Evolutionary conservation across 2,797 vertebrate genomes (phyloP), one percentile per base, ranked within the genome.

Genomic region (Pogoniulus pusillus): DNA sequence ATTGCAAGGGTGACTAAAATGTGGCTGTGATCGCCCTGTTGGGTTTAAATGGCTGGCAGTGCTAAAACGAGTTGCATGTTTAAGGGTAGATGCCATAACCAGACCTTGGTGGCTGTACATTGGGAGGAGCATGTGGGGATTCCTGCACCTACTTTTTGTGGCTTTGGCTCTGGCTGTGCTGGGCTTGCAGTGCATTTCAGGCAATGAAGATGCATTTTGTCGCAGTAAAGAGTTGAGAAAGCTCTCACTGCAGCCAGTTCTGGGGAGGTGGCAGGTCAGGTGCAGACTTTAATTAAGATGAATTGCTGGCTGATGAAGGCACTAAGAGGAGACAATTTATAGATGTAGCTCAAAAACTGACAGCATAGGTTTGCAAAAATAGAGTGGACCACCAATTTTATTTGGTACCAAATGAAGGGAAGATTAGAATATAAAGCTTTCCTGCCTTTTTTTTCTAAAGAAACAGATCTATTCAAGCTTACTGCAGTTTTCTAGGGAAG

Each of bases 11-110:
- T 11, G 47, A 87, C 84, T 93, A 91, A 94, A 94, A 88, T 68
- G 62, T 87, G 93, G 87, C 92, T 95, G 80, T 93, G 60, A 71
- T 79, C 83, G 94, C 83, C 78, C 66, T 89, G 91, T 81, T 85
- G 84, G 87, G 91, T 96, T 93, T 84, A 92, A 95, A 79, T 93
- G 90, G 89, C 70, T 85, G 81, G 62, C 59, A 60, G 12, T 24
- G 17, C 54, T 92, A 74, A 85, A 71, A 57, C 64, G 24, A 18
- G 64, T 90, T 90, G 55, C 47, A 39, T 6, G 9, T 84, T 65
- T 73, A 72, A 91, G 86, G 76, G 73, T 93, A 85, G 80, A 68
- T 78, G 89, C 13, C 20, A 35, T 94, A 78, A 80, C 69, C 13
- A 34, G 63, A 69, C 76, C 53, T 55, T 66, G 60, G 68, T 71